phyloP scores from a whole-genome alignment of 2,797 vertebrate species.

The Leucoraja ocellata region DNA sequence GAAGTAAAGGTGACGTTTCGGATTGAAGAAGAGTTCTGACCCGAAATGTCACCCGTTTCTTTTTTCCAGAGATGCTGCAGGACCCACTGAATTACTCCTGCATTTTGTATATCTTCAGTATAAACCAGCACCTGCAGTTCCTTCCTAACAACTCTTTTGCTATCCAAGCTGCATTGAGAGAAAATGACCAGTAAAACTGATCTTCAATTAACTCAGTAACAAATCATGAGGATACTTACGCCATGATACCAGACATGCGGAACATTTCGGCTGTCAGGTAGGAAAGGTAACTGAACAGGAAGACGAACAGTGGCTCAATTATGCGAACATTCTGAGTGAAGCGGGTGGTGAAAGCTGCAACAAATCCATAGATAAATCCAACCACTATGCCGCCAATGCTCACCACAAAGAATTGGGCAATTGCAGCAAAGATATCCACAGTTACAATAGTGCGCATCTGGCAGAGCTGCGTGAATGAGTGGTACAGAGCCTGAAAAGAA shows the following conservation, averaged over 20 bases:
- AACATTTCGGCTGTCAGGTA: slow-evolving; percentile 93
- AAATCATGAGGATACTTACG: slow-evolving; percentile 69
- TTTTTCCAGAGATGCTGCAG: no score
- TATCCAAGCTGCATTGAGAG: no score
- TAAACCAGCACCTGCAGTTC: no score
- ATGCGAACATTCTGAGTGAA: slow-evolving; percentile 87
- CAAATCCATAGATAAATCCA: slow-evolving; percentile 83
- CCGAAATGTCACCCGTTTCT: no score
- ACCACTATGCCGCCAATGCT: slow-evolving; percentile 81
- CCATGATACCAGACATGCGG: slow-evolving; percentile 90
- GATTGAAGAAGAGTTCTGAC: no score
- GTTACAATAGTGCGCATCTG: slow-evolving; percentile 79
- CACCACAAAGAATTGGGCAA: slow-evolving; percentile 82
- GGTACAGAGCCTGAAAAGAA: slow-evolving; percentile 79
- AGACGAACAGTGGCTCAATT: slow-evolving; percentile 93
- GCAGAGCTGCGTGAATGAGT: slow-evolving; percentile 87
- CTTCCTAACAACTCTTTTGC: neutral
- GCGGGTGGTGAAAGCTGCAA: slow-evolving; percentile 87
- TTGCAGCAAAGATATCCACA: slow-evolving; percentile 77
- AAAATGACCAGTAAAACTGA: neutral
- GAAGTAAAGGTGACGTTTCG: no score
- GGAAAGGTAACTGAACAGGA: slow-evolving; percentile 93
- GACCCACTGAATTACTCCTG: no score
- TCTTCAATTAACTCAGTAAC: neutral
- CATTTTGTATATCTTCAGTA: no score